Evolutionary conservation across 2,113 vertebrate genomes (phyloP), one percentile per base, ranked within the genome.

Genomic region (Thamnaconus septentrionalis): DNA sequence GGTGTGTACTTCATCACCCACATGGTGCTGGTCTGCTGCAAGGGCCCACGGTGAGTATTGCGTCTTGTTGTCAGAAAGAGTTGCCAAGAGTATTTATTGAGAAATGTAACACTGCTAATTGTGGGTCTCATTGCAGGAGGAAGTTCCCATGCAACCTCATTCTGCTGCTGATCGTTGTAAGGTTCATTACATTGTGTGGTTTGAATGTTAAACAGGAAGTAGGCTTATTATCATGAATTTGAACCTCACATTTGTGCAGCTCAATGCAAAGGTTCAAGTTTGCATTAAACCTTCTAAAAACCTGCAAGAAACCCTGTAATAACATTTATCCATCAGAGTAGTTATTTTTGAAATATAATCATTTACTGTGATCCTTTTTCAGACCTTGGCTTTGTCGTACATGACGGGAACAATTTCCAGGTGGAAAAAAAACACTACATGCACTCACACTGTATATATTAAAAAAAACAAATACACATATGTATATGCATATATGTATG

Each of bases 91-190:
- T 49, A n/a, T 3, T 54, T 41, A 41, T 5, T 11, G 10, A 3
- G 59, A 61, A 1, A 39, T 41, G 31, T 4, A 6, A 43, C 5
- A 8, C 42, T 51, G 46, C 3, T 3, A 48, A 46, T 6, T 47
- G 12, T 49, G 6, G 46, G 49, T 5, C 61, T 59, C 7, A 4
- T 9, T 12, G 9, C 80, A 99, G 97, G 94, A 95, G 96, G 87
- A 94, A 93, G 54, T 94, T 92, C 75, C 96, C 97, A 7, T 98
- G 96, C 95, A 99, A 99, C 79, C 44, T 97, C 58, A 94, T 98
- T 71, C 89, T 99, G 82, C 90, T 99, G 69, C 42, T 66, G 53
- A 41, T 98, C 78, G 97, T 98, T 62, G 96, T 99, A 85, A 96
- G 97, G 93, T 3, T 4, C 2, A 59, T 8, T 1, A 40, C 65